These are phyloP conservation scores for Papio anubis DNA, from an alignment of 2,113 vertebrate species.

Conservation along the genomic window DNA sequence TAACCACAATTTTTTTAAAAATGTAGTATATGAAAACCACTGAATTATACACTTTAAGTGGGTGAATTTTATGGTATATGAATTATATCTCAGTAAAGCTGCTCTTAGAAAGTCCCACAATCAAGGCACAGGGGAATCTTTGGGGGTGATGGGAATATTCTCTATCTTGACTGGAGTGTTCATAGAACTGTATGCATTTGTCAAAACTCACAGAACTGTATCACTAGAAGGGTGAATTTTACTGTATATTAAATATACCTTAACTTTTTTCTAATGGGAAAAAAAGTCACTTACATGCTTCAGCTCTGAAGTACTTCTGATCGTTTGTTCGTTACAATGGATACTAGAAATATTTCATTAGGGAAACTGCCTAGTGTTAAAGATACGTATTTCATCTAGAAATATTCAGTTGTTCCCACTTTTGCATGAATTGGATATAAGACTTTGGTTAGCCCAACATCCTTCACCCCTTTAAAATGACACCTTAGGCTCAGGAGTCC, in stretches of 20 bases:
- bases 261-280: neutral
- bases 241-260: neutral
- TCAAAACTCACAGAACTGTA: neutral
- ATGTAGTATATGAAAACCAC: conserved; percentile 19
- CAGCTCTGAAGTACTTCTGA: neutral
- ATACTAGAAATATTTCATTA: conserved; percentile 11
- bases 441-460: neutral
- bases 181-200: neutral
- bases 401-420: neutral
- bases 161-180: neutral
- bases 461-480: neutral
- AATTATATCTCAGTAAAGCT: conserved; percentile 31
- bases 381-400: neutral
- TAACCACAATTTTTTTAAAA: neutral
- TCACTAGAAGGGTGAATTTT: neutral
- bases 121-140: neutral
- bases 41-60: neutral
- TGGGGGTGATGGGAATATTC: neutral
- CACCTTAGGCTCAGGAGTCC: neutral
- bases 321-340: conserved; percentile 4
- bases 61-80: neutral
- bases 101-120: neutral
- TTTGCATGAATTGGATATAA: neutral
- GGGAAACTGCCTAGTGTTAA: neutral
- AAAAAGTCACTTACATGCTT: conserved; percentile 20